Evolutionary conservation across 1,140 invertebrate genomes (phyloP).

Genomic region (Scaptomyza pallida): DNA sequence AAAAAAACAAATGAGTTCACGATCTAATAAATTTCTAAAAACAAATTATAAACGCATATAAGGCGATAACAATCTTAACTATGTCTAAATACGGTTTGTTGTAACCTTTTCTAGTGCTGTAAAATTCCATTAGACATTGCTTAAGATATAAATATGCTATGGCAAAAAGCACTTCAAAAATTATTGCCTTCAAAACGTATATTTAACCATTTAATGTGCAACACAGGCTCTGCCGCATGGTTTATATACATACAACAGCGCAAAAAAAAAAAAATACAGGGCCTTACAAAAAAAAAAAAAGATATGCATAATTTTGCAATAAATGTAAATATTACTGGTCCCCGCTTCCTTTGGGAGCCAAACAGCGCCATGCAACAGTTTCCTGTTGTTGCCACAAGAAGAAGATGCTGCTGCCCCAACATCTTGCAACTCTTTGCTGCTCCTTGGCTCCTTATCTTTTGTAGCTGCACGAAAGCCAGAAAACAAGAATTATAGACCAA

Average conservation of each 20-base stretch:
- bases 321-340: conserved; percentile 81
- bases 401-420: conserved; percentile 48
- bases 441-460: conserved; percentile 70
- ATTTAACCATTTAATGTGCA: conserved; percentile 26
- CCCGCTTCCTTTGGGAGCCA: conserved; percentile 75
- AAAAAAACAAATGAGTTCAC: conserved; percentile 73
- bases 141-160: not conserved
- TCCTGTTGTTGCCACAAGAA: conserved; percentile 39
- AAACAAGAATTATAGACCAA: conserved; percentile 82
- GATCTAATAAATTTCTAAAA: conserved; percentile 67
- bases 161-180: conserved; percentile 5
- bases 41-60: conserved; percentile 46
- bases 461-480: conserved; percentile 72
- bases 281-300: conserved; percentile 38
- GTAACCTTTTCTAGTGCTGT: conserved; percentile 13
- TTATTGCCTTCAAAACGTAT: conserved; percentile 20
- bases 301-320: conserved; percentile 81
- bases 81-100: too few relatives aligned
- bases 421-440: conserved; percentile 24
- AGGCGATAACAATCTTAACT: too few relatives aligned
- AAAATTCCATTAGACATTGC: not conserved
- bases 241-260: conserved; percentile 22
- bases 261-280: not conserved
- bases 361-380: conserved; percentile 59
- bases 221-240: conserved; percentile 25